Base-by-base conservation (phyloP, 2,797 vertebrate species). In the Sarcophilus harrisii region DNA sequence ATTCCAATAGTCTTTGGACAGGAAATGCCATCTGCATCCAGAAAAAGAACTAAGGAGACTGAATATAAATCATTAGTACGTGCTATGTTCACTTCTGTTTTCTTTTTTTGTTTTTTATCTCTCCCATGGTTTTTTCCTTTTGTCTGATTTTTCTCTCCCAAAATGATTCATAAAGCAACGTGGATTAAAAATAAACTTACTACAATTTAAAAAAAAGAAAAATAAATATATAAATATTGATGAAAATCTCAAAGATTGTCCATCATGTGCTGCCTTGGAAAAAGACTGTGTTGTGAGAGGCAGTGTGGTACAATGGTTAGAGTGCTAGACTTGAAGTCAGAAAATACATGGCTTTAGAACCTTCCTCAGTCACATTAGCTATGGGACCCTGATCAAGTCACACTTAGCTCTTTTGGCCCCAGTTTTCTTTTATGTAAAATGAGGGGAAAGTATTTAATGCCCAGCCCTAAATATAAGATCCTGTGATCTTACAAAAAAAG, bases 141-240 rank as follows among this genome's bases (percentile, higher is more conserved):
- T 55, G 54, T 55, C 10, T 55, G 54, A 55, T 55, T 55, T 55
- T 55, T 55, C 54, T 55, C 54, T 55, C 9, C 54, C 9, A 55
- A 55, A 9, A 55, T 55, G 54, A 55, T 55, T 55, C 9, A 10
- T 55, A 55, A 55, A 11, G 54, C 9, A 55, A 55, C 11, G 9
- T 55, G 54, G 11, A 55, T 55, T 55, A 10, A 55, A 55, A 55
- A 55, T 55, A 55, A 55, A 55, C 54, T 55, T 55, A 55, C 9
- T 11, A 55, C 54, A 55, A 55, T 97, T 96, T n/a, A 52, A 52
- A 52, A 52, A 55, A 55, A 11, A 55, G 91, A 91, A n/a, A 45
- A 59, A 49, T 90, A 8, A 18, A 21, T 73, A 18, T 94, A 14
- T 62, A 32, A 62, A 32, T 87, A 14, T 57, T 1, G 60, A 60